Percentiles rank a stretch among this genome's conserved stretches.
Conservation (phyloP, 92 coral and sea anemone species). For the Pocillopora meandrina region DNA sequence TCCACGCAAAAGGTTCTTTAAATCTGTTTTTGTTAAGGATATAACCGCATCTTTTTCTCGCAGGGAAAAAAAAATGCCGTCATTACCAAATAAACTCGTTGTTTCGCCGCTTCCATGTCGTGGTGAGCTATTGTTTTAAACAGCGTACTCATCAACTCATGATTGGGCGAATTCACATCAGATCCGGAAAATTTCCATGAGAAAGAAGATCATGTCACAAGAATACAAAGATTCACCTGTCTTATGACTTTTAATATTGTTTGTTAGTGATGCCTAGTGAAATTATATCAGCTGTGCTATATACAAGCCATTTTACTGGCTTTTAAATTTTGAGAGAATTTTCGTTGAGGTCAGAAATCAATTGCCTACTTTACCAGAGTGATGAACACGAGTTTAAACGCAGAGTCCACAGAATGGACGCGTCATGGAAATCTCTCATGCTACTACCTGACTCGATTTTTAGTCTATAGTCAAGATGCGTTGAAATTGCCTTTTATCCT, state of each 20-base stretch:
- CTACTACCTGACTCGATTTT: constrained; percentile 28
- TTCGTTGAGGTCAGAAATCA: not conserved
- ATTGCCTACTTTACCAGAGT: not conserved
- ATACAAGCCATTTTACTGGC: constrained; percentile 3
- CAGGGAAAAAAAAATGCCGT: too few relatives aligned
- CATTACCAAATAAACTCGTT: too few relatives aligned
- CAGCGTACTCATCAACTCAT: too few relatives aligned
- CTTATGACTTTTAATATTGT: not conserved
- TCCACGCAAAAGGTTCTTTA: too few relatives aligned
- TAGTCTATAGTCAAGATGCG: not conserved
- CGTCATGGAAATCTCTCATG: constrained; percentile 8
- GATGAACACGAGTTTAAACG: constrained; percentile 11
- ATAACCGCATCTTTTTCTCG: too few relatives aligned
- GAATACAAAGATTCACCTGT: too few relatives aligned
- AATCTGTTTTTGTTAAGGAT: too few relatives aligned
- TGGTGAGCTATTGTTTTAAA: too few relatives aligned
- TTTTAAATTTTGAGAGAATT: not conserved
- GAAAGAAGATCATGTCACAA: too few relatives aligned
- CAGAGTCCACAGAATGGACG: constrained; percentile 1
- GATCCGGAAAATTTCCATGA: too few relatives aligned
- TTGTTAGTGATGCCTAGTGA: not conserved
- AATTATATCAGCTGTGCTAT: not conserved
- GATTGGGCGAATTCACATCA: too few relatives aligned
- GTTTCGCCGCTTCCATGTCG: too few relatives aligned
- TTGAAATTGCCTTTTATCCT: constrained; percentile 16